Evolutionary conservation across 2,797 vertebrate genomes (phyloP).

Genomic region (Etheostoma perlongum): DNA sequence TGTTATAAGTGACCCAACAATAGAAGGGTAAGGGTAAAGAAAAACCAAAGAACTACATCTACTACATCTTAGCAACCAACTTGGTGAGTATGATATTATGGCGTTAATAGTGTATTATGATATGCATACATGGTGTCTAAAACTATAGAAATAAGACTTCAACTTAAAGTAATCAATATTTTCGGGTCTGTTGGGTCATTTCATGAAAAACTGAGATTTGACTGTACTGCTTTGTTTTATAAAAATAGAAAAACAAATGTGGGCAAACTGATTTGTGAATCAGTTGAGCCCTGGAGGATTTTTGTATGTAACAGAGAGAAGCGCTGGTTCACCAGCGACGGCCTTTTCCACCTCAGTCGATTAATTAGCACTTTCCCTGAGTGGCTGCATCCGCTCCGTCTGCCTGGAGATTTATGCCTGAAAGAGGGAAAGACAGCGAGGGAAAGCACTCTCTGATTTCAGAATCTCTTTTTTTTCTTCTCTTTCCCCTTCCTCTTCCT

Average conservation of each 20-base stretch:
- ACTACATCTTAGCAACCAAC: neutral
- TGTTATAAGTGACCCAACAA: too few species aligned
- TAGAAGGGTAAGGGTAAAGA: too few species aligned
- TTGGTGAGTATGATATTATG: neutral
- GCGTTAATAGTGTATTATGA: neutral
- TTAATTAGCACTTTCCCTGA: conserved; percentile 83
- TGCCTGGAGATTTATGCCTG: conserved; percentile 72
- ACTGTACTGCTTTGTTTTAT: too few species aligned
- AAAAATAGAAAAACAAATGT: neutral
- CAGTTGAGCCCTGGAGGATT: conserved; percentile 11
- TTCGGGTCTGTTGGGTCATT: neutral
- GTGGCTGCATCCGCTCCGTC: conserved; percentile 77
- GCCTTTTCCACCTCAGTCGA: conserved; percentile 60
- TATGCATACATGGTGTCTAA: neutral
- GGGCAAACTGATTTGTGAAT: conserved; percentile 1
- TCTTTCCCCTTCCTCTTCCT: conserved; percentile 55
- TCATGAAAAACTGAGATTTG: neutral
- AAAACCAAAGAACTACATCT: neutral
- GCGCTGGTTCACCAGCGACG: conserved; percentile 17
- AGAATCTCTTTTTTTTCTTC: conserved; percentile 55
- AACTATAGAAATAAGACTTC: neutral
- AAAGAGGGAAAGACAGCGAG: conserved; percentile 52
- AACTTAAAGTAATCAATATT: neutral
- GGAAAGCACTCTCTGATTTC: conserved; percentile 73
- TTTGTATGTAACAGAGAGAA: conserved; percentile 4